Conservation (phyloP, 2,113 vertebrate genomes). For the Phyllostomus hastatus region DNA sequence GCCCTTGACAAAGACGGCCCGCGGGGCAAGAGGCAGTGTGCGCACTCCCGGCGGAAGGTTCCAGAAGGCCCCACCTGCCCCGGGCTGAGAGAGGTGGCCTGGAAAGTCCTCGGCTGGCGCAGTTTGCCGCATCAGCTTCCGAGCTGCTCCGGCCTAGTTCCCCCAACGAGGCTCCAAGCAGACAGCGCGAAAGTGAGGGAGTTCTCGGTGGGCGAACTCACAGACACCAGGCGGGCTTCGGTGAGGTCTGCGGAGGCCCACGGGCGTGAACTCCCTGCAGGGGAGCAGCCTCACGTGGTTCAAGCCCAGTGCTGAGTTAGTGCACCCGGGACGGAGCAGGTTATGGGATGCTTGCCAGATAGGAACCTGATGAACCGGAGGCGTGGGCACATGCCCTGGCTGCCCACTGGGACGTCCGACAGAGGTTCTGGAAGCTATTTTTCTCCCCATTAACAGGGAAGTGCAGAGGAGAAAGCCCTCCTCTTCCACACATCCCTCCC, state of each 20-base stretch:
- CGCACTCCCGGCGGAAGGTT: not conserved
- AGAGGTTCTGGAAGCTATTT: not conserved
- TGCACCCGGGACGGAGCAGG: not conserved
- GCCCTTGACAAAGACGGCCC: not conserved
- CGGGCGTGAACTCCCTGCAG: fast-evolving
- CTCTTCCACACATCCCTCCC: not conserved
- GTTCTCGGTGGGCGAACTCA: not conserved
- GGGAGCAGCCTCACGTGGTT: not conserved
- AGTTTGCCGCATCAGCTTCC: not conserved
- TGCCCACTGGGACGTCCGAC: not conserved
- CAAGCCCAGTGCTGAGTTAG: not conserved
- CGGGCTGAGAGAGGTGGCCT: fast-evolving
- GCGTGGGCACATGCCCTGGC: not conserved
- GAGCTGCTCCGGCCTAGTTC: not conserved
- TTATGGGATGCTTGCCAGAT: not conserved
- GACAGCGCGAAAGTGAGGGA: fast-evolving
- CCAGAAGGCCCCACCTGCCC: not conserved
- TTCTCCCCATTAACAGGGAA: not conserved
- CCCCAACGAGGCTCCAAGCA: not conserved
- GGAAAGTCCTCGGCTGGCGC: not conserved
- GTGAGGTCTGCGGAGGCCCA: not conserved
- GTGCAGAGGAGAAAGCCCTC: not conserved
- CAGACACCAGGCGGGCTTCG: not conserved
- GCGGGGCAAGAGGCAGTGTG: no score
- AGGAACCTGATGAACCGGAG: not conserved